Percentiles rank a stretch among this genome's conserved stretches.
Conservation (phyloP, 2,797 vertebrate genomes). For the Cephalopachus bancanus region DNA sequence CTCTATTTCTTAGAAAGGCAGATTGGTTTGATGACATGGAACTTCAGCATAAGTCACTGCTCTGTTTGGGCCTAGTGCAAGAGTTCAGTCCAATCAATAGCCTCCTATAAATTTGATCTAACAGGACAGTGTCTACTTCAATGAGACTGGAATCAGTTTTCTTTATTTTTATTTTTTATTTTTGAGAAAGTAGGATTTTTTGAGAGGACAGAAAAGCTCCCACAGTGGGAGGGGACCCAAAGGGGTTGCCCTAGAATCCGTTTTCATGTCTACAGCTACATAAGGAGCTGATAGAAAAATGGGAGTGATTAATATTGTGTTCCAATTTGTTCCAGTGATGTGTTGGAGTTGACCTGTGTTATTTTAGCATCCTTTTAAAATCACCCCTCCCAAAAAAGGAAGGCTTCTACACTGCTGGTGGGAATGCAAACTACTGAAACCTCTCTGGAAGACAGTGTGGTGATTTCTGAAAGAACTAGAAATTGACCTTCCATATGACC, state of each 20-base stretch:
- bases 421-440: too few relatives aligned
- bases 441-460: too few relatives aligned
- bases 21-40: neutral
- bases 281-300: slow-evolving; percentile 38
- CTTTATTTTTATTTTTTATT: neutral
- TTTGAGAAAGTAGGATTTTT: too few relatives aligned
- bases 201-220: too few relatives aligned
- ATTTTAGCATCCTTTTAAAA: slow-evolving; percentile 6
- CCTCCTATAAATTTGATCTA: neutral
- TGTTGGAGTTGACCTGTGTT: neutral
- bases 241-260: neutral
- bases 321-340: neutral
- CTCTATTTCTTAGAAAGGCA: neutral
- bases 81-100: neutral
- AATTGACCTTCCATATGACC: too few relatives aligned
- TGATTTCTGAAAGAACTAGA: too few relatives aligned
- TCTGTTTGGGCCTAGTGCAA: neutral
- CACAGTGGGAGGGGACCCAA: too few relatives aligned
- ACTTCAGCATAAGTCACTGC: neutral
- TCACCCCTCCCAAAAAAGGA: too few relatives aligned
- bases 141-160: neutral
- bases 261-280: slow-evolving; percentile 24
- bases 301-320: neutral
- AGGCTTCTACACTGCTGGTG: too few relatives aligned
- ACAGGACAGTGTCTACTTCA: neutral